phyloP scores from a whole-genome alignment of 2,113 vertebrate species.

The Catharus minimus region DNA sequence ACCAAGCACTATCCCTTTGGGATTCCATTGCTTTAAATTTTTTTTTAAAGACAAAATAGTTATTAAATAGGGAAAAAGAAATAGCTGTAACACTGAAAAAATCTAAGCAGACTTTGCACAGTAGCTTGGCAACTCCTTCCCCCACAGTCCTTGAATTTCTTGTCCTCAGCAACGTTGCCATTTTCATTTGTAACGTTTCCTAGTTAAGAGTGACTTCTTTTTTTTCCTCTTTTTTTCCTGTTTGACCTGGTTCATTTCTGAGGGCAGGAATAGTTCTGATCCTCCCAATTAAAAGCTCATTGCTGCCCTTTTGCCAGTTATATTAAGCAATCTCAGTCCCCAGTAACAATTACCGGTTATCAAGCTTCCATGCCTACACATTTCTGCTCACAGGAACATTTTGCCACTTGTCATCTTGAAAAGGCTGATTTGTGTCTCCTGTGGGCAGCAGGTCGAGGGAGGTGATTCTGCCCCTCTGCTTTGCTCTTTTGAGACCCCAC shows the following conservation, averaged over 20 bases:
- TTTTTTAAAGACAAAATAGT: neutral
- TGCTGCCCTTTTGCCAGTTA: constrained; percentile 6
- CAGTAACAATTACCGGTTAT: neutral
- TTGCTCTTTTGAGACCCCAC: neutral
- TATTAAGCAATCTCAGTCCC: constrained; percentile 4
- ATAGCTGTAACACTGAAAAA: neutral
- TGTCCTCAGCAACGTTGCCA: neutral
- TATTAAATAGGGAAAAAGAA: neutral
- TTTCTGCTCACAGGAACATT: neutral
- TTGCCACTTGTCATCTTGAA: neutral
- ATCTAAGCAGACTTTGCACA: neutral
- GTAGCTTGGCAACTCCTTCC: constrained; percentile 21
- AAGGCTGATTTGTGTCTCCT: neutral
- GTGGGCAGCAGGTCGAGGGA: neutral
- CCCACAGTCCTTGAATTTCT: neutral
- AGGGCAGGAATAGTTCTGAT: neutral
- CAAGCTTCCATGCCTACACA: neutral
- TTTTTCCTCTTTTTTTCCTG: neutral
- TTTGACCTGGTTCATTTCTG: neutral
- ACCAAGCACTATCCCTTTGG: neutral
- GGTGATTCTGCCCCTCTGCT: neutral
- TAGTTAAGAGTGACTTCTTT: neutral
- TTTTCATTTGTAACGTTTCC: neutral
- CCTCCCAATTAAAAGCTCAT: neutral
- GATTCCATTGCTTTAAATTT: neutral